Evolutionary conservation across 2,888 invertebrate species (phyloP).

Genomic region (Zygogramma bicolorata): DNA sequence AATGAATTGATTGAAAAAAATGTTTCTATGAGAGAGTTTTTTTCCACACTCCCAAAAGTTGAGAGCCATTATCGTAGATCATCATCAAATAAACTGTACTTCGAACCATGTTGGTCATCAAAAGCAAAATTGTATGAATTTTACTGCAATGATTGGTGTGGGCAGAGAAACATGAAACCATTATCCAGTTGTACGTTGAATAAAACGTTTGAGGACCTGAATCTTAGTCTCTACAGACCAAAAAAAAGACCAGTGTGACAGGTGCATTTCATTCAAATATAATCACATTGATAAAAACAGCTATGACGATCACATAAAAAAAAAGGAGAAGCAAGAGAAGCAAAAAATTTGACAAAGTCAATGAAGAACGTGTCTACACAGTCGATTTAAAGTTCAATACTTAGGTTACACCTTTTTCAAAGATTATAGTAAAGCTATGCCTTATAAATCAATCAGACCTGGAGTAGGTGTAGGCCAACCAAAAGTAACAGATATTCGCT

Average conservation of each 20-base stretch:
- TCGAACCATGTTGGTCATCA: not conserved
- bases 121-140: conserved; percentile 1
- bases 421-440: conserved; percentile 21
- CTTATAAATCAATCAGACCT: conserved; percentile 26
- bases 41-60: not conserved
- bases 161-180: not conserved
- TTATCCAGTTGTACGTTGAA: not conserved
- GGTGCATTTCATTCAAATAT: not conserved
- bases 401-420: conserved; percentile 25
- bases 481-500: conserved; percentile 25
- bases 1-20: not conserved
- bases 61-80: not conserved
- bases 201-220: not conserved
- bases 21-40: not conserved
- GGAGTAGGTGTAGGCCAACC: conserved; percentile 29
- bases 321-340: not conserved
- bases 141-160: not conserved
- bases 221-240: not conserved
- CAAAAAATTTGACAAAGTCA: not conserved
- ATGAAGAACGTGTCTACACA: not conserved
- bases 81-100: not conserved
- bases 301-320: not conserved
- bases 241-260: conserved; percentile 1
- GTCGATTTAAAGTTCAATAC: conserved; percentile 19
- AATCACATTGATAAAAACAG: not conserved